Evolutionary conservation across 2,797 vertebrate genomes (phyloP).

Genomic region (Carduelis carduelis): DNA sequence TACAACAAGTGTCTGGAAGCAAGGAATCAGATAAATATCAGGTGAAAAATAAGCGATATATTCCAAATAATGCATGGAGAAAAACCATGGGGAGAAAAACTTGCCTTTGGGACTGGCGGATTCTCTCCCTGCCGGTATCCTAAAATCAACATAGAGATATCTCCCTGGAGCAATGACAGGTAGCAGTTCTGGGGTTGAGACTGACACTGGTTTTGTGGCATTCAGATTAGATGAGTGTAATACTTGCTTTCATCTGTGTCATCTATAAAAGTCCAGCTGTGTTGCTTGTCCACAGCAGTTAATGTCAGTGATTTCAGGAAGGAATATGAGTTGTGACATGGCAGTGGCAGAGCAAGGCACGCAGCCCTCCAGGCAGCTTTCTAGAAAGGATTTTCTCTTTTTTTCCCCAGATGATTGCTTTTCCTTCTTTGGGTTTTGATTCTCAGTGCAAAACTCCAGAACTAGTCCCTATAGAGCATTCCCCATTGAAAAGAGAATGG

Average conservation of each 20-base stretch:
- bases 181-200: not conserved
- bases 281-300: conserved; percentile 8
- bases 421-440: not conserved
- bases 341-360: not conserved
- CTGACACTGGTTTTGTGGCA: not conserved
- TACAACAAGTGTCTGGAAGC: conserved; percentile 1
- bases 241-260: not conserved
- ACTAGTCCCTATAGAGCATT: not conserved
- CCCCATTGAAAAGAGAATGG: not conserved
- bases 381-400: not conserved
- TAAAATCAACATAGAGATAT: not conserved
- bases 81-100: not conserved
- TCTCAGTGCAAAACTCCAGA: not conserved
- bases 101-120: not conserved
- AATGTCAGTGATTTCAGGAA: not conserved
- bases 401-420: not conserved
- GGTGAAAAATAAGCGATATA: not conserved
- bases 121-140: not conserved
- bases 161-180: not conserved
- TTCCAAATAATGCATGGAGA: not conserved
- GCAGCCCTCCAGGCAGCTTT: not conserved
- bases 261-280: not conserved
- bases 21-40: not conserved
- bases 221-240: not conserved
- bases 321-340: not conserved